Conservation (phyloP, 2,113 vertebrate species). For the Urocolius indicus region DNA sequence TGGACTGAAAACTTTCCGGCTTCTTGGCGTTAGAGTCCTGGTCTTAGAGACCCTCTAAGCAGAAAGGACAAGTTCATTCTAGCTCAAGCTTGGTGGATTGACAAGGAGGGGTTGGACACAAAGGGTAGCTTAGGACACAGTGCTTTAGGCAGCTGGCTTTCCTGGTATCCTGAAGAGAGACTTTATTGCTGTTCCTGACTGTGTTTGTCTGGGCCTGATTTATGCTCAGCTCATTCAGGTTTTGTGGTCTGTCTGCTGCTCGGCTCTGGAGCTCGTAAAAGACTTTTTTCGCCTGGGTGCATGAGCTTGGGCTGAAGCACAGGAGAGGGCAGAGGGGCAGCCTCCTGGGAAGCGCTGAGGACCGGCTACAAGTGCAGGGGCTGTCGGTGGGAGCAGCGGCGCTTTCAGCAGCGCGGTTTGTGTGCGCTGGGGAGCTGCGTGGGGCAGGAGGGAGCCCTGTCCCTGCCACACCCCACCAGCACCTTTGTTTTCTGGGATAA, state of each 20-base stretch:
- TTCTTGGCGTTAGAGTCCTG: neutral
- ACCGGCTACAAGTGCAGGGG: rapidly evolving
- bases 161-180: neutral
- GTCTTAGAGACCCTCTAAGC: neutral
- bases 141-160: neutral
- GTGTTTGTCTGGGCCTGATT: neutral
- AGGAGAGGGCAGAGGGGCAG: neutral
- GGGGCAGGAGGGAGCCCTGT: neutral
- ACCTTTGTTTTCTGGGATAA: neutral
- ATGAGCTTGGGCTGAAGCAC: neutral
- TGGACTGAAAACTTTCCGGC: neutral
- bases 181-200: neutral
- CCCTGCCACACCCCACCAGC: rapidly evolving
- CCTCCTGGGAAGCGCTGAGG: neutral
- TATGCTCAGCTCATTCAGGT: neutral
- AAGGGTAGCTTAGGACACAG: neutral
- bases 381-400: neutral
- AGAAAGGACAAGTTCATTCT: neutral
- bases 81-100: neutral
- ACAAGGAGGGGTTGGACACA: neutral
- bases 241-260: neutral
- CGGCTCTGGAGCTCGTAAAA: neutral
- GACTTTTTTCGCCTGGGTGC: neutral
- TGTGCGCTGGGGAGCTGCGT: neutral
- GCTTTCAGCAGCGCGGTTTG: neutral